A percentile compares a stretch with the other conserved stretches of the same genome.
phyloP scores from a whole-genome alignment of 92 coral and sea anemone genomes.

The Zoanthus sociatus region DNA sequence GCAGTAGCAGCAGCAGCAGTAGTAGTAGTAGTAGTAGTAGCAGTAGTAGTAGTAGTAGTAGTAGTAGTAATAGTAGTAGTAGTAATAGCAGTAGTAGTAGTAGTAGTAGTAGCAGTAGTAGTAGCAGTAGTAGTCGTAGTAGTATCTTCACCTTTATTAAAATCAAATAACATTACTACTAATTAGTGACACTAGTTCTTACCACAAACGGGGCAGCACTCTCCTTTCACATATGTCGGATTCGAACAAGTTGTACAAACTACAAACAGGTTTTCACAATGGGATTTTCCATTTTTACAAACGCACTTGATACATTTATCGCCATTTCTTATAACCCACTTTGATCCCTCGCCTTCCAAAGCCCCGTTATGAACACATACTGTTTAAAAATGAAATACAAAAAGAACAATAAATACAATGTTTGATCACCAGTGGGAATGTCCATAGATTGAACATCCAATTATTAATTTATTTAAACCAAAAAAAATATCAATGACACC shows the following conservation, averaged over 20 bases:
- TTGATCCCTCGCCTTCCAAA: slow-evolving; percentile 37
- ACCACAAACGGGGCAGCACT: slow-evolving; percentile 46
- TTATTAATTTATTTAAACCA: too few species aligned
- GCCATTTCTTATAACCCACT: slow-evolving; percentile 12
- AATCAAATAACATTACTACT: neutral
- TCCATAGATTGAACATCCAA: neutral
- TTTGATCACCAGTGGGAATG: neutral
- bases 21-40: too few species aligned
- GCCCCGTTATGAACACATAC: slow-evolving; percentile 40
- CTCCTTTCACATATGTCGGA: slow-evolving; percentile 20
- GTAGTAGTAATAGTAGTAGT: too few species aligned
- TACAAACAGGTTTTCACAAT: neutral
- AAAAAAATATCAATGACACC: too few species aligned
- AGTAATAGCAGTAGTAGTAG: too few species aligned
- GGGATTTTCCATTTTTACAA: slow-evolving; percentile 12
- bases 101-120: too few species aligned
- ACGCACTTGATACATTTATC: slow-evolving; percentile 20
- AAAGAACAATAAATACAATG: neutral
- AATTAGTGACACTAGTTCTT: neutral
- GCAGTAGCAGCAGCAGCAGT: too few species aligned
- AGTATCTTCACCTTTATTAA: neutral
- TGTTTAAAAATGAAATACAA: neutral
- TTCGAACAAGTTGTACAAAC: slow-evolving; percentile 24
- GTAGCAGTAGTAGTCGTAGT: too few species aligned
- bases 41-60: too few species aligned